Base-by-base conservation (phyloP, 2,797 vertebrate species). In the Lacerta bilineata region DNA sequence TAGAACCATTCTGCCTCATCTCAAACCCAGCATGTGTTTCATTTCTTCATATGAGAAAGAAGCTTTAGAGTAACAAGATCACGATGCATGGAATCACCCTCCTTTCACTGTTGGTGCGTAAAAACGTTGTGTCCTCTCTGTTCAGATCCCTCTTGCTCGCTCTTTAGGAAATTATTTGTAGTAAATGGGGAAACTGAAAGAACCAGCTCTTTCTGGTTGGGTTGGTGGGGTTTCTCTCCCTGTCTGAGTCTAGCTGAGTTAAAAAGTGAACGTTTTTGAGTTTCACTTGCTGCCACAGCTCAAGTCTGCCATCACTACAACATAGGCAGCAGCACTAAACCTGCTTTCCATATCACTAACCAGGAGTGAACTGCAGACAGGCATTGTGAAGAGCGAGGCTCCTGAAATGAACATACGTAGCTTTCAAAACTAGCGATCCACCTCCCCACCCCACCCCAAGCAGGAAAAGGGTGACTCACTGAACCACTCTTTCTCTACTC, bases 271-370 rank as follows among this genome's bases (percentile, higher is more conserved):
- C 89, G 27, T 80, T 66, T n/a, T 0, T 39, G 55, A 10, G 87
- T 94, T 92, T 94, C 80, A 0, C 80, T 92, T 89, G 89, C 72
- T 83, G 90, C 87, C 84, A 0, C 6, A 87, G 3, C 94, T 94
- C 94, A 89, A 91, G 75, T 41, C 94, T 94, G 94, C 94, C 92
- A 84, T 93, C 90, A 68, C 87, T 93, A 95, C 93, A 92, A 91
- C 87, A 55, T 5, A 76, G 27, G 2, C 43, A 87, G 91, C 92
- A 88, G 85, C 3, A 80, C 88, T 91, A 0, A 1, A 5, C 2
- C 64, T 10, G 76, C 92, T 91, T 91, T 88, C 93, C 90, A 17
- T 55, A 82, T 90, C 87, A 0, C 90, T 66, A 33, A 64, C 79
- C 3, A 81, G 88, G 86, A 95, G 89, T 0, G 4, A 86, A 78